These are phyloP conservation scores for Stegana nigrithorax DNA, from an alignment of 2,888 invertebrate genomes.

Conservation along the genomic window DNA sequence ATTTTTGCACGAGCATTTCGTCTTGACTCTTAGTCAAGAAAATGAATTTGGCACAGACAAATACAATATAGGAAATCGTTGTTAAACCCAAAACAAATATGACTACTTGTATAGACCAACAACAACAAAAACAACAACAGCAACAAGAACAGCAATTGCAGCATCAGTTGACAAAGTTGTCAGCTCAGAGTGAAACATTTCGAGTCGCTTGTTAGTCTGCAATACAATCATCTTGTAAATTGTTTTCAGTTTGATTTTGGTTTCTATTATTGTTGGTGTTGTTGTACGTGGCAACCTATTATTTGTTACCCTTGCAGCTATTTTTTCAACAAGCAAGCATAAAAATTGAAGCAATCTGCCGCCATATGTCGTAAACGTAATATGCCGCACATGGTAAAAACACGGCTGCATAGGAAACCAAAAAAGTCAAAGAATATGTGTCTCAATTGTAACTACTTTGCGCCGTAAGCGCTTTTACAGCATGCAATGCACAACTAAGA, in stretches of 20 bases:
- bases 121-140: too few species aligned
- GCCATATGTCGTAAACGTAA: slow-evolving; percentile 5
- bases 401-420: too few species aligned
- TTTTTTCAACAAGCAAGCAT: not conserved
- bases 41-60: not conserved
- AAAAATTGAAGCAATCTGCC: not conserved
- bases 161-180: slow-evolving; percentile 2
- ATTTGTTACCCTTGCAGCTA: not conserved
- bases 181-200: not conserved
- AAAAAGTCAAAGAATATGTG: slow-evolving; percentile 5
- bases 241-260: not conserved
- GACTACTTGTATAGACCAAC: too few species aligned
- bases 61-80: not conserved
- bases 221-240: slow-evolving; percentile 5
- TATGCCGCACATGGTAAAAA: too few species aligned
- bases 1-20: too few species aligned
- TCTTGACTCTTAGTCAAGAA: not conserved
- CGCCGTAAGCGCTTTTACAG: too few species aligned
- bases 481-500: too few species aligned
- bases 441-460: slow-evolving; percentile 2
- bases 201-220: not conserved
- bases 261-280: not conserved
- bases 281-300: not conserved
- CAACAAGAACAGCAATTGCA: too few species aligned
- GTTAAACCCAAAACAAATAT: not conserved